These are phyloP conservation scores for Haemorhous mexicanus DNA, from an alignment of 2,113 vertebrate species.

Conservation along the genomic window DNA sequence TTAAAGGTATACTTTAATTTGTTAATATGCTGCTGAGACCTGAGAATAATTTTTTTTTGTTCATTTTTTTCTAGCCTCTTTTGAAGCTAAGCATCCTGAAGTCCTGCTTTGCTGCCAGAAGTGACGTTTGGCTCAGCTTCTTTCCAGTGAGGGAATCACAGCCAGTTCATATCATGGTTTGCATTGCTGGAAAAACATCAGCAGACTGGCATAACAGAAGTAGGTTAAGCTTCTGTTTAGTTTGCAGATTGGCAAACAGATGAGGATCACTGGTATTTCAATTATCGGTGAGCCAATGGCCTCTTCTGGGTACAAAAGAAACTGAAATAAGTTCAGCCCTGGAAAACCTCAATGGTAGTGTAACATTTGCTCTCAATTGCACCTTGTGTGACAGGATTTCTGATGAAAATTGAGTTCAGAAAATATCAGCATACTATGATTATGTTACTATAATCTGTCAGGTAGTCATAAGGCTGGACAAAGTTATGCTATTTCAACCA, in stretches of 20 bases:
- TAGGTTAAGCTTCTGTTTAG: slow-evolving; percentile 48
- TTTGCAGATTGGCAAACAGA: slow-evolving; percentile 31
- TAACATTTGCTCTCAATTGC: neutral
- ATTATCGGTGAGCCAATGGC: neutral
- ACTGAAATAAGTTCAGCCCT: neutral
- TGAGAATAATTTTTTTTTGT: neutral
- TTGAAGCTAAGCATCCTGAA: neutral
- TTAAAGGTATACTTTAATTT: neutral
- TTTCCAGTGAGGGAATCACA: neutral
- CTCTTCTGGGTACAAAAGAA: neutral
- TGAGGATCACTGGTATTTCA: slow-evolving; percentile 32
- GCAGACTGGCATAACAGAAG: slow-evolving; percentile 2
- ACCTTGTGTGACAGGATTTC: slow-evolving; percentile 38
- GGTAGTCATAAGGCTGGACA: neutral
- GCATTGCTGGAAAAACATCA: neutral
- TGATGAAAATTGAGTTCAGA: slow-evolving; percentile 6
- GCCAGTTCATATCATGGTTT: neutral
- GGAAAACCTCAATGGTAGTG: neutral
- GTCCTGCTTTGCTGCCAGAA: neutral
- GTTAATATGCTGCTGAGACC: neutral
- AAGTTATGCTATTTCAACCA: neutral
- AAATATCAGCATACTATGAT: neutral
- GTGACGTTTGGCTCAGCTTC: neutral
- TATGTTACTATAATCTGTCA: neutral
- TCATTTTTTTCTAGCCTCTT: neutral